Conservation (phyloP, 2,888 invertebrate genomes). For the Machimus rusticus region DNA sequence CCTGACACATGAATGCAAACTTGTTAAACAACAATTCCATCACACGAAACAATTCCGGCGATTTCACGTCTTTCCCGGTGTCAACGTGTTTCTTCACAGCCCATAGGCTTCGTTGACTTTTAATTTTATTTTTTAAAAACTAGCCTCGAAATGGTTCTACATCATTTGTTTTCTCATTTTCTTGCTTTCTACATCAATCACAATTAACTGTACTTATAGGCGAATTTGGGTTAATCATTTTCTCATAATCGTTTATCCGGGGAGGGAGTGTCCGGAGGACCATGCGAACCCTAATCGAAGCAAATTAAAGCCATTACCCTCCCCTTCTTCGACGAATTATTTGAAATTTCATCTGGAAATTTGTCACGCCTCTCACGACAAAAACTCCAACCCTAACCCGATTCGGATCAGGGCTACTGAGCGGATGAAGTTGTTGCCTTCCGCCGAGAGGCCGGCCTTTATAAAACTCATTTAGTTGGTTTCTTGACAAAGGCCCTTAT, state of each 20-base stretch:
- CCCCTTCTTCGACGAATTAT: neutral
- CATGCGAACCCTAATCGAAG: neutral
- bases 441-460: neutral
- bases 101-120: neutral
- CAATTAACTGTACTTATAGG: conserved; percentile 44
- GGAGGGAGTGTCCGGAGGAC: neutral
- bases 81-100: neutral
- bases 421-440: conserved; percentile 25
- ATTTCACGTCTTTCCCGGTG: neutral
- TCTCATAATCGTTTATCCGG: conserved; percentile 28
- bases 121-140: neutral
- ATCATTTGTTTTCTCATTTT: conserved; percentile 12
- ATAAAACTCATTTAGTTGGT: neutral
- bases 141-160: neutral
- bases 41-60: neutral
- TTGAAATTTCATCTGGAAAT: conserved; percentile 12
- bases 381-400: neutral
- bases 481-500: neutral
- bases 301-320: neutral
- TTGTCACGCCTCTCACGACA: conserved; percentile 43
- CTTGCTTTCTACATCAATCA: conserved; percentile 44
- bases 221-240: conserved; percentile 46
- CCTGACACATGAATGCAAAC: conserved; percentile 28
- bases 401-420: neutral
- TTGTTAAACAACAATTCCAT: conserved; percentile 25